Base-by-base conservation (phyloP, 2,888 invertebrate species). In the Colostygia pectinataria region DNA sequence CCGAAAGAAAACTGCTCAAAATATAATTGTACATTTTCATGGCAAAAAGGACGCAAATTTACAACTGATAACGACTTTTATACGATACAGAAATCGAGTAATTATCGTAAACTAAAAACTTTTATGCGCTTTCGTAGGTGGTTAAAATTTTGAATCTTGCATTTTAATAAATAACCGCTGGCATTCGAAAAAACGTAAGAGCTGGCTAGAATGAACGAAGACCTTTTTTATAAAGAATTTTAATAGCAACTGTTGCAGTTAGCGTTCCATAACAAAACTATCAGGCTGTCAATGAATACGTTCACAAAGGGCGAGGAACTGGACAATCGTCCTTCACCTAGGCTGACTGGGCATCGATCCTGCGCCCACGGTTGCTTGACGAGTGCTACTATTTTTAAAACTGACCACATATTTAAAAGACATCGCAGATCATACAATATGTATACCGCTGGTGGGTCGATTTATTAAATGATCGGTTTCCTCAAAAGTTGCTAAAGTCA, bases 311-410 rank as follows among this genome's bases (percentile, higher is more conserved):
- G 80, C 80, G 76, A 81, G 68, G 78, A 77, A 80, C 84, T 78
- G 70, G 66, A 74, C 72, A 80, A 76, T 74, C 78, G 86, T 78
- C 87, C 87, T 87, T 88, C 86, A 86, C 83, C 82, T 80, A 81
- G 83, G 70, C 76, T 77, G 65, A 67, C 74, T 83, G 83, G 79
- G 66, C 83, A 80, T 83, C 85, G 85, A 81, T 86, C 83, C 79
- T 80, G 33, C 66, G 74, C 66, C 70, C 65, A 74, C 77, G 72
- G 74, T 66, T 73, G 80, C 72, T 69, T 78, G 83, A 83, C 83
- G 76, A 71, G 83, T 82, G 65, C 39, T 50, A 55, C 59, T 81
- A 86, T 86, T 83, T 84, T 80, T 87, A 87, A 81, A 82, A 71
- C 61, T 71, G 67, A 70, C 70, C 60, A 68, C 62, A 68, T 72